Evolutionary conservation across 2,113 vertebrate genomes (phyloP), one percentile per base, ranked within the genome.

Genomic region (Trogon surrucura): DNA sequence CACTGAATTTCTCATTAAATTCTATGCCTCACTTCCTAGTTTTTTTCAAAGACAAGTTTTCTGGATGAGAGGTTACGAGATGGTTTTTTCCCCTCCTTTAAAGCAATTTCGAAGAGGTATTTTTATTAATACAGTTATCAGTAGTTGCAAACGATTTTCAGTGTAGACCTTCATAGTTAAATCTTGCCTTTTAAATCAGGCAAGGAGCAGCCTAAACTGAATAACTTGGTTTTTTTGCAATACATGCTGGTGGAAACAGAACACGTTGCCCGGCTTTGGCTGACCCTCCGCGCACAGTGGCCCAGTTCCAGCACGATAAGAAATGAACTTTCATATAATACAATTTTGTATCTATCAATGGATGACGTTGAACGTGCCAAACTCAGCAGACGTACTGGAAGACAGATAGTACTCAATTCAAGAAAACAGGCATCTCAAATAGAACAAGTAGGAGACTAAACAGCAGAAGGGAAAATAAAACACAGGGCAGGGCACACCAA

Each of bases 61-160:
- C 56, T 61, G 54, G 9, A 30, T 32, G 18, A 58, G 44, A 61
- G 30, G 9, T 44, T 30, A 5, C 6, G 51, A 6, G 5, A 60
- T 5, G 57, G 2, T 4, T 12, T 20, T 5, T 0, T 0, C 1
- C 5, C 5, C 6, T 9, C 2, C 3, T 16, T 80, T 57, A 36
- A 26, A 88, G 8, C 25, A 22, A 65, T 83, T 57, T 56, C 32
- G 21, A 45, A 21, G 50, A 34, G 16, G 4, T 77, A 25, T 2
- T 94, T 91, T 91, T 34, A 57, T 80, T n/a, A 54, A 53, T 32
- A 34, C 20, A 23, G 38, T 72, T 30, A 21, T 10, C 34, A 50
- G 29, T 27, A 48, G 30, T 60, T 56, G 18, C 22, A 60, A 36
- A 51, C 23, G 20, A 15, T 51, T 75, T 47, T 6, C 82, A 67